Conservation (phyloP, 2,113 vertebrate species). For the Saguinus imperator region DNA sequence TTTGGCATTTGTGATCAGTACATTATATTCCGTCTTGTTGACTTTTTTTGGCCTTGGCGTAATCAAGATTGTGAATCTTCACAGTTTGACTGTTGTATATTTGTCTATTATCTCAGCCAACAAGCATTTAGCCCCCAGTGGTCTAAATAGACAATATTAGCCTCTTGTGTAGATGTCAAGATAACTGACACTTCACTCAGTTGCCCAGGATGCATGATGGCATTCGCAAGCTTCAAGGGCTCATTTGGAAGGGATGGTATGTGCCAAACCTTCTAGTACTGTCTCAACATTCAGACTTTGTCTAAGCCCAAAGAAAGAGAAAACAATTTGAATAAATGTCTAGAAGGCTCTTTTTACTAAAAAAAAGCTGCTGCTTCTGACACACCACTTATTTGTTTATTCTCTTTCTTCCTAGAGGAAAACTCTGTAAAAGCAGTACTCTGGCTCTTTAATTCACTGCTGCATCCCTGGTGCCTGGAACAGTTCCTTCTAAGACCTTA, state of each 20-base stretch:
- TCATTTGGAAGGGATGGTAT: constrained; percentile 8
- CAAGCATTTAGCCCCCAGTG: background rate
- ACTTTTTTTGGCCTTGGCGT: constrained; percentile 1
- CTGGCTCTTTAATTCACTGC: background rate
- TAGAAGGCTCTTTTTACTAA: background rate
- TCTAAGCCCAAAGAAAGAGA: constrained; percentile 22
- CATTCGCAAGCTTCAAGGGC: background rate
- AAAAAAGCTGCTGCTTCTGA: background rate
- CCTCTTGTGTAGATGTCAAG: background rate
- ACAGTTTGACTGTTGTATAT: background rate
- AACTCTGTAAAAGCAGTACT: background rate
- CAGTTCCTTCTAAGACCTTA: background rate
- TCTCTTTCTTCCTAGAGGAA: background rate
- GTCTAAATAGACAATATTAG: background rate
- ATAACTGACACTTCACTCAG: background rate
- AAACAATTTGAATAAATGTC: constrained; percentile 16
- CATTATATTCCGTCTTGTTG: background rate
- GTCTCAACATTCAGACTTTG: constrained; percentile 23
- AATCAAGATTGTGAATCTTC: constrained; percentile 23
- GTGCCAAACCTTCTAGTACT: constrained; percentile 21
- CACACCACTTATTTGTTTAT: background rate
- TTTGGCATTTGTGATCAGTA: constrained; percentile 42
- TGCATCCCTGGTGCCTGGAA: background rate
- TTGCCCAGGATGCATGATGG: background rate
- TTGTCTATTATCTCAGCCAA: constrained; percentile 30